These are phyloP conservation scores for Scaptomyza pallida DNA, from an alignment of 1,140 invertebrate species.

Conservation along the genomic window DNA sequence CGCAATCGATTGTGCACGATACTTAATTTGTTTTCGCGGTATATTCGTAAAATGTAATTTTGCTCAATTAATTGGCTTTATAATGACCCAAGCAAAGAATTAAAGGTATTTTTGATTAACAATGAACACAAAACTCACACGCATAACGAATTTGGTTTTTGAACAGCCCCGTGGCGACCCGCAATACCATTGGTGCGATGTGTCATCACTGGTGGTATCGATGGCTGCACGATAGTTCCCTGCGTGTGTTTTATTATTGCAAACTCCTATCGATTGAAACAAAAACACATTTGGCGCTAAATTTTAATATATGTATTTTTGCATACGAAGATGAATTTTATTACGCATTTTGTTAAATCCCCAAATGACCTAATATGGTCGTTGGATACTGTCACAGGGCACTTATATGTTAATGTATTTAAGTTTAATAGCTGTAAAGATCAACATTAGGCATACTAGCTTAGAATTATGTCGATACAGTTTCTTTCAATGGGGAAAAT, in stretches of 20 bases:
- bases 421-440: conserved; percentile 10
- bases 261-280: neutral
- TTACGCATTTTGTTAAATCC: neutral
- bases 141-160: too few species aligned
- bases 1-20: neutral
- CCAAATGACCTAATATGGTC: neutral
- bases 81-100: too few species aligned
- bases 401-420: conserved; percentile 5
- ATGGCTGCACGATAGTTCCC: neutral
- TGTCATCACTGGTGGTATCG: neutral
- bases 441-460: conserved; percentile 7
- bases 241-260: neutral
- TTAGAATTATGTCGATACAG: conserved; percentile 33
- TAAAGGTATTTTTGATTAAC: too few species aligned
- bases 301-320: neutral
- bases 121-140: too few species aligned
- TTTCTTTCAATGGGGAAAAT: conserved; percentile 68
- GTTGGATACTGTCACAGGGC: neutral
- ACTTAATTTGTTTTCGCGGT: neutral
- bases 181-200: neutral
- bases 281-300: neutral
- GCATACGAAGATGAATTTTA: conserved; percentile 1
- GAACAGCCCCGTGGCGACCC: neutral
- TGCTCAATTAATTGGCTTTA: too few species aligned
- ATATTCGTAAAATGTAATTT: neutral